These are phyloP conservation scores for Cariama cristata DNA, from an alignment of 2,113 vertebrate species.

Conservation along the genomic window DNA sequence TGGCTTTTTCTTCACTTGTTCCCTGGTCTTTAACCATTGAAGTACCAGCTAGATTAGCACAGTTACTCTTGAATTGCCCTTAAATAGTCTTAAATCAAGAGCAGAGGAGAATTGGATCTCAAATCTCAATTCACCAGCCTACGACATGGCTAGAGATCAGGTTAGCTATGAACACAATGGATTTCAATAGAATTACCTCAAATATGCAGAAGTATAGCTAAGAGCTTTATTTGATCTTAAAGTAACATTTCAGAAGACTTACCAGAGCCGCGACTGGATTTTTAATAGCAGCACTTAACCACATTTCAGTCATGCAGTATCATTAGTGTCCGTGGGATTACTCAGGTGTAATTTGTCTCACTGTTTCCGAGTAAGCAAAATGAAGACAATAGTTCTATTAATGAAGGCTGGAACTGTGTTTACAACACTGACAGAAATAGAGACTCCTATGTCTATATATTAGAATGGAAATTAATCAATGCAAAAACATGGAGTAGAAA, in stretches of 20 bases:
- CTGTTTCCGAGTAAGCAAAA: background rate
- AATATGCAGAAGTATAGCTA: background rate
- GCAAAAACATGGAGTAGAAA: slow-evolving; percentile 2
- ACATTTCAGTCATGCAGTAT: background rate
- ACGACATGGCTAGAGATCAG: background rate
- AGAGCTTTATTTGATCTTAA: background rate
- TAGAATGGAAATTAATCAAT: background rate
- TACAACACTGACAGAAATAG: background rate
- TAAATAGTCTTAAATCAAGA: background rate
- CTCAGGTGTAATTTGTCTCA: background rate
- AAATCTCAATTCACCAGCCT: background rate
- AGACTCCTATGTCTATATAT: background rate
- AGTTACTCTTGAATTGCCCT: background rate
- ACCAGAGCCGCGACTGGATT: background rate
- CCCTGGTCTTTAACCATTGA: background rate
- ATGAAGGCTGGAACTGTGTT: background rate
- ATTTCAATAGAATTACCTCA: background rate
- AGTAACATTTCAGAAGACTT: background rate
- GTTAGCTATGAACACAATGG: background rate
- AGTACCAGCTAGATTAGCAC: background rate
- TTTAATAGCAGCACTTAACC: background rate
- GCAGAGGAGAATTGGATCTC: background rate
- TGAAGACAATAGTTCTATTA: background rate
- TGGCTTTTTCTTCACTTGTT: background rate
- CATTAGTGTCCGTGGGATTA: background rate